Base-by-base conservation (phyloP, 2,888 invertebrate genomes). In the Heliconius cydno region DNA sequence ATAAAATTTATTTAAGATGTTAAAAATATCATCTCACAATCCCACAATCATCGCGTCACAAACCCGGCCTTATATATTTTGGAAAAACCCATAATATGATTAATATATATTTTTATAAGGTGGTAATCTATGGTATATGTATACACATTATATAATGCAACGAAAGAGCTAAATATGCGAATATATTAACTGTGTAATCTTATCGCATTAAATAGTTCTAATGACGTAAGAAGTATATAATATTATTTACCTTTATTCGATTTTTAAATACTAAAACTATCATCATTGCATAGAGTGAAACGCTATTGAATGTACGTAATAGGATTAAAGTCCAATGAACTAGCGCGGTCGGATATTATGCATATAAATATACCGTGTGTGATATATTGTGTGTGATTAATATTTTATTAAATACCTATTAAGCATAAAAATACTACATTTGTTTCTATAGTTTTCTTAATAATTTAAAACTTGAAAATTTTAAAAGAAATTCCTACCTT, bases 301-400 rank as follows among this genome's bases (percentile, higher is more conserved):
- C 25, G n/a, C 30, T 38, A 46, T 46, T 72, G 70, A 52, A 66
- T 65, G 65, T 34, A 28, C 22, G 34, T 46, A 75, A 75, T 46
- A 57, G 71, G 71, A 46, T 79, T 79, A 76, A 19, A 65, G 79
- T 65, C 38, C 63, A 66, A 34, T 72, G 66, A 66, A 71, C 79
- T 75, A 28, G 22, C 13, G 67, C 46, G 2, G 38, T 68, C 46
- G 41, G 68, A 30, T 52, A 30, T 30, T 30, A 30, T 30, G 30
- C 30, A 30, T 30, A 30, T 30, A 30, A 30, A 30, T 28, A 28
- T 28, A 28, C 28, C 28, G 28, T 28, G 28, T 28, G 28, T 28
- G 28, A 28, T 28, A 28, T 28, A 28, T 28, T 28, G 1, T 10
- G 15, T 46, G 13, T 46, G 4, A 19, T 41, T 70, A 41, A 15